Evolutionary conservation across 2,113 vertebrate genomes (phyloP).

Genomic region (Mirza zaza): DNA sequence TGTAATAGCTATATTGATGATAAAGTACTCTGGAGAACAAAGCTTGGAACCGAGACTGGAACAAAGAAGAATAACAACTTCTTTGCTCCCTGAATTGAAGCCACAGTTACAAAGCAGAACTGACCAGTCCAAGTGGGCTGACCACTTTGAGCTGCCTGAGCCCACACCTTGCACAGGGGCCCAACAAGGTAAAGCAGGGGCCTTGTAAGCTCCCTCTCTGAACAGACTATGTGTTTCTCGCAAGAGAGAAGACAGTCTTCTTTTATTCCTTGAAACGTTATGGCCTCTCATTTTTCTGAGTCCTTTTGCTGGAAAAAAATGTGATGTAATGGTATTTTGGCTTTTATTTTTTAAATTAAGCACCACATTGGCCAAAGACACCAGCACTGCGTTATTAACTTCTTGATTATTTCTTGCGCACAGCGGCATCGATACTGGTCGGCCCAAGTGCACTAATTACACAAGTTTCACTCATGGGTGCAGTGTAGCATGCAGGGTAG

Average conservation of each 20-base stretch:
- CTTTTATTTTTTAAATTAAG: neutral
- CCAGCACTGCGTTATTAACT: neutral
- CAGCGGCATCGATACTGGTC: neutral
- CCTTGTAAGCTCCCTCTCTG: neutral
- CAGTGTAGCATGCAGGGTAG: neutral
- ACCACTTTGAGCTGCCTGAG: too few species aligned
- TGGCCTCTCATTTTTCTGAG: neutral
- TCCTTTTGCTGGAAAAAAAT: neutral
- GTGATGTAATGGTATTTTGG: neutral
- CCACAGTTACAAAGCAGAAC: neutral
- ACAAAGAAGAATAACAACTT: neutral
- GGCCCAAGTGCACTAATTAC: neutral
- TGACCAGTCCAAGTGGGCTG: neutral
- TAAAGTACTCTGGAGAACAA: neutral
- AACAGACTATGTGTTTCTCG: too few species aligned
- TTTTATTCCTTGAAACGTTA: neutral
- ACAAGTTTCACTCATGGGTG: too few species aligned
- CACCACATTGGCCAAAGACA: neutral
- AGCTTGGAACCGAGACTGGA: neutral
- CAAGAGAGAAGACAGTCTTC: neutral
- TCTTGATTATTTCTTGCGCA: neutral
- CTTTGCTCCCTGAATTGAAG: neutral
- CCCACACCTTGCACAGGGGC: neutral
- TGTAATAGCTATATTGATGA: neutral
- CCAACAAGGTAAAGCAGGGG: neutral